These are phyloP conservation scores for Xestobium rufovillosum DNA, from an alignment of 2,888 invertebrate genomes.

Conservation along the genomic window DNA sequence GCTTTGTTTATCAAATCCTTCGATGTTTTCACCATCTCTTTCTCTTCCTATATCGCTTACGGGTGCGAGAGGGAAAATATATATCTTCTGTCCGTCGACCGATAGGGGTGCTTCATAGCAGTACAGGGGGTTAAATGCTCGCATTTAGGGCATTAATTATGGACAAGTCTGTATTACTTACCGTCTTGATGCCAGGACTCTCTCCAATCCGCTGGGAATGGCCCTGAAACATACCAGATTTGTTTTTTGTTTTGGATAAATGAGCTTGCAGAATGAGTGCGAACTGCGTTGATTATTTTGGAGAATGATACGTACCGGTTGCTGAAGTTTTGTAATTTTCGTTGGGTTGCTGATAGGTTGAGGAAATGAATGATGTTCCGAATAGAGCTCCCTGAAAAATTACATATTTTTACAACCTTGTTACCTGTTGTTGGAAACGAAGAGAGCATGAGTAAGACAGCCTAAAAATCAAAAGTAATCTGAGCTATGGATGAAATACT, in stretches of 20 bases:
- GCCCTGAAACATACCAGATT: conserved; percentile 33
- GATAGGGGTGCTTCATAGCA: too few species aligned
- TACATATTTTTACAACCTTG: too few species aligned
- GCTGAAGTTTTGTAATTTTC: conserved; percentile 36
- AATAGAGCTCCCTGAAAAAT: conserved; percentile 31
- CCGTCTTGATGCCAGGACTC: conserved; percentile 45
- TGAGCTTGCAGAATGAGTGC: background rate
- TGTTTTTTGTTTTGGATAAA: background rate
- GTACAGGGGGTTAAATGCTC: conserved; percentile 37
- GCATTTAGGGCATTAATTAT: conserved; percentile 40
- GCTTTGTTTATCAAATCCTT: conserved; percentile 26
- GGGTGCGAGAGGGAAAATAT: too few species aligned
- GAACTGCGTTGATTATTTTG: background rate
- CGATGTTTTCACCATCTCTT: conserved; percentile 19
- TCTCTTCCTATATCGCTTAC: too few species aligned
- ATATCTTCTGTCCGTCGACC: too few species aligned
- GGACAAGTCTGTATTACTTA: conserved; percentile 39
- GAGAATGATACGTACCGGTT: conserved; percentile 31
- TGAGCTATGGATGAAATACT: too few species aligned
- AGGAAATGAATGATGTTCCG: conserved; percentile 26
- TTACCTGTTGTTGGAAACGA: too few species aligned
- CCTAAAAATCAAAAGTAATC: too few species aligned
- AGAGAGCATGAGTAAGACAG: too few species aligned
- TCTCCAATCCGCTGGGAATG: conserved; percentile 42
- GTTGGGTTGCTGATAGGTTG: conserved; percentile 34